These are phyloP conservation scores for Vespertilio murinus DNA, from an alignment of 2,797 vertebrate species.

Conservation along the genomic window DNA sequence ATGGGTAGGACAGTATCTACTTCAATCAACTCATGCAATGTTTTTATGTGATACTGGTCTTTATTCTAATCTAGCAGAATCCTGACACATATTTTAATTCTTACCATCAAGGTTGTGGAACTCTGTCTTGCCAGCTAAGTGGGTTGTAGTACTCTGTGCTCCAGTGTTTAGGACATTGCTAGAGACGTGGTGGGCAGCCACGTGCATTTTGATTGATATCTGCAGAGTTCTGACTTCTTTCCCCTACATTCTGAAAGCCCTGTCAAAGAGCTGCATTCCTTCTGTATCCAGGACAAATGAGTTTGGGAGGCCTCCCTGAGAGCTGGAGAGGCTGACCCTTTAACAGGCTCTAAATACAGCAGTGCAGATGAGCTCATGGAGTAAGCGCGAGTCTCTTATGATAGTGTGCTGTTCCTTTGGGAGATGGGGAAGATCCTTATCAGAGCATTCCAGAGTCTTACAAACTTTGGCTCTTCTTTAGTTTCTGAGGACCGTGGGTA, in stretches of 20 bases:
- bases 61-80: not conserved
- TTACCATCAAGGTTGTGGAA: not conserved
- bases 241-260: not conserved
- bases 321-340: not conserved
- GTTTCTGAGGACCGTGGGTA: not conserved
- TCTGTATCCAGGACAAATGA: not conserved
- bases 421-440: conserved; percentile 47
- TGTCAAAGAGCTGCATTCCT: not conserved
- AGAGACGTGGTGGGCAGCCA: not conserved
- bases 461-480: conserved; percentile 9
- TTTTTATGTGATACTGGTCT: not conserved
- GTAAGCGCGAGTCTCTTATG: not conserved
- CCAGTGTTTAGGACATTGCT: not conserved
- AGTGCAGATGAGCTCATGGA: not conserved
- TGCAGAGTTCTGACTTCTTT: not conserved
- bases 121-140: not conserved
- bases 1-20: not conserved
- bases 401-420: not conserved
- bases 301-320: not conserved
- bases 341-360: not conserved
- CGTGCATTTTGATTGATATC: not conserved
- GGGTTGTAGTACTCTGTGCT: not conserved
- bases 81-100: not conserved
- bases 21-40: not conserved
- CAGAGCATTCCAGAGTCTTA: conserved; percentile 40